Base-by-base conservation (phyloP, 2,797 vertebrate genomes). In the Poeciliopsis infans region DNA sequence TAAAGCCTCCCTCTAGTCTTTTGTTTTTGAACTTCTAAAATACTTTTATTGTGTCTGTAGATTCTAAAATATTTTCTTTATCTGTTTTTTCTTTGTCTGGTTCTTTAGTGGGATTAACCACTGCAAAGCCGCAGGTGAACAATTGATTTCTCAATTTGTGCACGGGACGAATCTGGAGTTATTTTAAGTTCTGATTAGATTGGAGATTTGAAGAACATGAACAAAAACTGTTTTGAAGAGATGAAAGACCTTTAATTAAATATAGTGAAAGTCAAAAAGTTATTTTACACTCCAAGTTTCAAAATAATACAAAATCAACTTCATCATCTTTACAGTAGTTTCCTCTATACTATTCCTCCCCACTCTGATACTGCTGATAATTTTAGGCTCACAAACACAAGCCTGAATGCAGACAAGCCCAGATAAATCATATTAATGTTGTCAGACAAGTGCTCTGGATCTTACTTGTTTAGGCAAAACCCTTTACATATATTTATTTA, bases 221-320 rank as follows among this genome's bases (percentile, higher is more conserved):
- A 96, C 94, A 94, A 95, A 69, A 47, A 61, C 2, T 28, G 0
- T 61, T 85, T 89, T 97, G 98, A 97, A 98, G 97, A 99, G 97
- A 98, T 97, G 97, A 98, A 97, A 96, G 96, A 97, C 97, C 97
- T 99, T 99, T 99, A 99, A 99, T 99, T 99, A 98, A 99, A 99
- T 98, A 98, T 97, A 96, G 97, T 98, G 97, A 98, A 97, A 98
- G 97, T 97, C 96, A 96, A 99, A 99, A 99, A 97, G 96, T 97
- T 97, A 93, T 94, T 97, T 98, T 99, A 99, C 98, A 99, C 96
- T 96, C 97, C 97, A 97, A 97, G 96, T 95, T 97, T 90, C 83
- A 90, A 94, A 92, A 92, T 77, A 90, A 87, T 96, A 96, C 96
- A 98, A 96, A 96, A 97, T 96, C 96, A 96, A 93, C 97, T 97